These are phyloP conservation scores for Megalops cyprinoides DNA, from an alignment of 2,797 vertebrate species.

Conservation along the genomic window DNA sequence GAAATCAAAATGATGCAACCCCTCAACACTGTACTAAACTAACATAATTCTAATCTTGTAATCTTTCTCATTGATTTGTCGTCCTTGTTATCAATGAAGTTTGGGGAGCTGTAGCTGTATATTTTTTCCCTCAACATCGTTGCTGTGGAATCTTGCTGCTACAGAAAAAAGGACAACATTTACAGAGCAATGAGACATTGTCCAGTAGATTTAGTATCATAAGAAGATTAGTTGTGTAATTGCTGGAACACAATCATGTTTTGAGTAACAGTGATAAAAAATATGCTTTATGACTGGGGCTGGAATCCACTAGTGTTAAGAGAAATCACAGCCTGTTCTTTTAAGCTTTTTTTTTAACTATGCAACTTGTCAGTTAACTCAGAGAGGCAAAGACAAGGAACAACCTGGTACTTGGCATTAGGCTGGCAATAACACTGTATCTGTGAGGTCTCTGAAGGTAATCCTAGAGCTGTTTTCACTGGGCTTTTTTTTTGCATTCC, in stretches of 20 bases:
- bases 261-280: constrained; percentile 1
- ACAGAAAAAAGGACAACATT: not conserved
- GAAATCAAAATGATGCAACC: not conserved
- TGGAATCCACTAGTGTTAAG: not conserved
- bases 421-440: constrained; percentile 3
- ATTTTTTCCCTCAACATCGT: not conserved
- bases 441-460: constrained; percentile 16
- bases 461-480: constrained; percentile 19
- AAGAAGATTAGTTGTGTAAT: constrained; percentile 32
- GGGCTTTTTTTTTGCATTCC: constrained; percentile 34
- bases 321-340: not conserved
- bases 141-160: not conserved
- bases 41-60: not conserved
- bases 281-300: not conserved
- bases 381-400: not conserved
- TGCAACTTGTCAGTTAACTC: not conserved
- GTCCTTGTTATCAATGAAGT: not conserved
- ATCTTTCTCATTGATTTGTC: not conserved
- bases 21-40: constrained; percentile 11
- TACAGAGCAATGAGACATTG: not conserved
- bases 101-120: not conserved
- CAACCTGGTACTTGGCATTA: constrained; percentile 15
- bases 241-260: not conserved
- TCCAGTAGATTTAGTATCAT: not conserved
- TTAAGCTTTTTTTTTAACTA: not conserved